phyloP scores from a whole-genome alignment of 2,113 vertebrate genomes.

The Tragelaphus imberbis region DNA sequence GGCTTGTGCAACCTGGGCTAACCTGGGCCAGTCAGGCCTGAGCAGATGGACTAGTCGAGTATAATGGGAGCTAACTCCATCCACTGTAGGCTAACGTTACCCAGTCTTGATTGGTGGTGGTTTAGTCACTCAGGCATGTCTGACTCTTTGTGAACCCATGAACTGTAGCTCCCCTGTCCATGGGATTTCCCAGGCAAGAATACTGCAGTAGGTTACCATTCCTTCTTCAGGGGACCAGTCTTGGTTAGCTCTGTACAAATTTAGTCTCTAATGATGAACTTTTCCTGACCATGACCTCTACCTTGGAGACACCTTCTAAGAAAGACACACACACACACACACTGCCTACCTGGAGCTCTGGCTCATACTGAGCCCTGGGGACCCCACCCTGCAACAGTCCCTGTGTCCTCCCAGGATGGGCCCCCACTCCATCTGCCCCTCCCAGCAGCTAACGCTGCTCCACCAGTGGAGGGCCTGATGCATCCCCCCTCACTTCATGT shows the following conservation, averaged over 20 bases:
- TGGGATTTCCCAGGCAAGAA: neutral
- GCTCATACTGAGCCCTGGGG: neutral
- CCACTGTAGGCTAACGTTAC: neutral
- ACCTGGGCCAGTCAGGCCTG: neutral
- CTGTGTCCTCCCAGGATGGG: accelerated
- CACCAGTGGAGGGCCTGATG: accelerated
- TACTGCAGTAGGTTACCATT: neutral
- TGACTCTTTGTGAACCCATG: neutral
- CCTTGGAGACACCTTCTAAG: neutral
- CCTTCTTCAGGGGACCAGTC: neutral
- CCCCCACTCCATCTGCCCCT: neutral
- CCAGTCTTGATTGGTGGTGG: neutral
- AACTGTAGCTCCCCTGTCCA: neutral
- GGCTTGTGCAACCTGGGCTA: neutral
- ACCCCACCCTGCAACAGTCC: neutral
- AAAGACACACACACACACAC: neutral
- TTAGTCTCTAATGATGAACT: neutral
- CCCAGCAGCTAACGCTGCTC: neutral
- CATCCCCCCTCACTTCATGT: neutral
- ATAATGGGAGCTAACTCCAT: neutral
- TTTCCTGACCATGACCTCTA: neutral
- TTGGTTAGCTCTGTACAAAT: neutral
- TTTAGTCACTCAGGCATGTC: neutral
- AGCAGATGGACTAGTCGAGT: neutral
- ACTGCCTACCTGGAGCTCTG: neutral